Percentiles rank a stretch among this genome's conserved stretches.
phyloP scores from a whole-genome alignment of 37 sponge, comb jelly and placozoan species.

The Halisarca cf. caerulea region DNA sequence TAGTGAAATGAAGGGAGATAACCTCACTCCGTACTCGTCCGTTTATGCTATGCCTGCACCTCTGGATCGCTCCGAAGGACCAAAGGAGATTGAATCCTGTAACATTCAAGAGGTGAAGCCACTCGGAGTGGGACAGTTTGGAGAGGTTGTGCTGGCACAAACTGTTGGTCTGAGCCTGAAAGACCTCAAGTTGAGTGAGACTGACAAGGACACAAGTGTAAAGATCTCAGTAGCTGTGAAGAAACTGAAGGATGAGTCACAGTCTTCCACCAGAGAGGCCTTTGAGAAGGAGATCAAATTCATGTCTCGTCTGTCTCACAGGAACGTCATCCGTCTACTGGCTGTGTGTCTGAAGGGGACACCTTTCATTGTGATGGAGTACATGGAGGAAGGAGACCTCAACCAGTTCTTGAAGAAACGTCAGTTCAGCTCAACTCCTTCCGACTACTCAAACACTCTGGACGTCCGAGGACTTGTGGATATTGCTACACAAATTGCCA shows the following conservation, averaged over 20 bases:
- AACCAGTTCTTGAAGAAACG: conserved; percentile 70
- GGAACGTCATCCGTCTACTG: conserved; percentile 67
- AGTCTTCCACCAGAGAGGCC: conserved; percentile 15
- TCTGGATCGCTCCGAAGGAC: conserved; percentile 3
- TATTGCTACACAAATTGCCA: conserved; percentile 76
- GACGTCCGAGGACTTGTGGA: conserved; percentile 74
- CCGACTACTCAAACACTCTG: conserved; percentile 53
- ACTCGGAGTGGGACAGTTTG: conserved; percentile 80
- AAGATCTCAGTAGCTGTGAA: conserved; percentile 70
- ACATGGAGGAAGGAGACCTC: conserved; percentile 92
- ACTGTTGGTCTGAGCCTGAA: conserved; percentile 51
- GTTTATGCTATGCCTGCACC: conserved; percentile 61
- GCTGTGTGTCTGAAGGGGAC: conserved; percentile 44
- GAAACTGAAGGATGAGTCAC: conserved; percentile 48
- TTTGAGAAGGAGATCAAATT: conserved; percentile 86
- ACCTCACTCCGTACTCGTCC: conserved; percentile 48
- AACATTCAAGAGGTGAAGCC: conserved; percentile 40
- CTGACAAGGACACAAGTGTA: neutral
- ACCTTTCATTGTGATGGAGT: conserved; percentile 85
- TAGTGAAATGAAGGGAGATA: neutral
- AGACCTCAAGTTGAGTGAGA: conserved; percentile 54
- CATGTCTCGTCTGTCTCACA: conserved; percentile 71
- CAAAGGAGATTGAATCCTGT: neutral
- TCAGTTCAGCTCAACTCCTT: conserved; percentile 25
- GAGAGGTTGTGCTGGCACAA: conserved; percentile 75